Evolutionary conservation across 2,888 invertebrate species (phyloP).

Genomic region (Chalcis sispes): DNA sequence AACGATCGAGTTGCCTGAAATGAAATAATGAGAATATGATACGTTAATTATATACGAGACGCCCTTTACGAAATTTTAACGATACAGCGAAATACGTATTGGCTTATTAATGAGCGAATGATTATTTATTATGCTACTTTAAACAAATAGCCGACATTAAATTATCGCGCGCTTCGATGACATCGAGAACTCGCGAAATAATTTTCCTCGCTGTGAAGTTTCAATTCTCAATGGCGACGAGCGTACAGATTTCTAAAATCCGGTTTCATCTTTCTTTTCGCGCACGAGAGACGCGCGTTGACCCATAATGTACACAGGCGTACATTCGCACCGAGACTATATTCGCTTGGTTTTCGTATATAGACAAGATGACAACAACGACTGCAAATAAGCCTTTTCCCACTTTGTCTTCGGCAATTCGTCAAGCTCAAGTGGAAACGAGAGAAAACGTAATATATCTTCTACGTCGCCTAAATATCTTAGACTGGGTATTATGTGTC

Average conservation of each 20-base stretch:
- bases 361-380: not conserved
- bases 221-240: too few relatives aligned
- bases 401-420: constrained; percentile 24
- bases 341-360: not conserved
- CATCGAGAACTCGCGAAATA: too few relatives aligned
- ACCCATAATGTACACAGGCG: constrained; percentile 20
- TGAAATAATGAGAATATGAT: too few relatives aligned
- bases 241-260: not conserved
- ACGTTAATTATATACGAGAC: too few relatives aligned
- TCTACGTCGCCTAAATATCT: constrained; percentile 30
- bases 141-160: too few relatives aligned
- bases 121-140: too few relatives aligned
- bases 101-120: too few relatives aligned
- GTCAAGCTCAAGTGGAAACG: constrained; percentile 25
- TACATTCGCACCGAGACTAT: constrained; percentile 1
- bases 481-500: constrained; percentile 40
- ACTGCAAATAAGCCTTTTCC: not conserved
- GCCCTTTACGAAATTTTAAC: too few relatives aligned
- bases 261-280: not conserved
- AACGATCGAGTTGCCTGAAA: too few relatives aligned
- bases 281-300: not conserved
- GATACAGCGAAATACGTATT: too few relatives aligned
- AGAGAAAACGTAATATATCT: constrained; percentile 43
- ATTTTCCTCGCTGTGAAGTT: too few relatives aligned
- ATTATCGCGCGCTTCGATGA: too few relatives aligned